Conservation (phyloP, 1,140 invertebrate genomes). For the Calephelis nemesis region DNA sequence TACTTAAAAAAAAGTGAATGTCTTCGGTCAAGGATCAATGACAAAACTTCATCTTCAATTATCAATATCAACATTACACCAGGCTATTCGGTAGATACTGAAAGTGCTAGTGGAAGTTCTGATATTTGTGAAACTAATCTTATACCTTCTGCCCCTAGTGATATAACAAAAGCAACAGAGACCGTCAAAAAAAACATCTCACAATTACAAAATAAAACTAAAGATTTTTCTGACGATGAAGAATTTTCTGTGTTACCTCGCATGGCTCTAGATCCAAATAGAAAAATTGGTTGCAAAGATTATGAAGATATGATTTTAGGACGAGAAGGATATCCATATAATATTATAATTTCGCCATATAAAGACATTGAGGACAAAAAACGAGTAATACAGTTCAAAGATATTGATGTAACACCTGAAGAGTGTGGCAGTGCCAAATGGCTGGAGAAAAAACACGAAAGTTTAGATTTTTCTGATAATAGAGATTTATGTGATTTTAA, state of each 20-base stretch:
- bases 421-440: conserved; percentile 8
- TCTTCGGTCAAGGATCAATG: conserved; percentile 33
- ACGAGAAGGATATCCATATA: not conserved
- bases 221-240: conserved; percentile 28
- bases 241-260: conserved; percentile 18
- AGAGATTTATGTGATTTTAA: conserved; percentile 12
- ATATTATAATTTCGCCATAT: not conserved
- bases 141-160: not conserved
- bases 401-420: conserved; percentile 8
- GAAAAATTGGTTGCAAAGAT: not conserved
- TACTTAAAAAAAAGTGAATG: conserved; percentile 48
- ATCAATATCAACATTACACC: conserved; percentile 80
- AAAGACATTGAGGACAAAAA: not conserved
- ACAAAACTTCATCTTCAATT: conserved; percentile 47
- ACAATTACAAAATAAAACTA: not conserved
- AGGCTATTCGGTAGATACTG: conserved; percentile 59
- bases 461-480: conserved; percentile 11
- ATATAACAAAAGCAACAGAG: not conserved
- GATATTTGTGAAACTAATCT: not conserved
- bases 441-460: conserved; percentile 13
- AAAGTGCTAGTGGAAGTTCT: conserved; percentile 63
- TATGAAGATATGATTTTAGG: conserved; percentile 4
- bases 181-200: not conserved
- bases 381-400: conserved; percentile 7
- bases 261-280: not conserved